These are phyloP conservation scores for Rhinichthys klamathensis DNA, from an alignment of 2,113 vertebrate genomes.

Conservation along the genomic window DNA sequence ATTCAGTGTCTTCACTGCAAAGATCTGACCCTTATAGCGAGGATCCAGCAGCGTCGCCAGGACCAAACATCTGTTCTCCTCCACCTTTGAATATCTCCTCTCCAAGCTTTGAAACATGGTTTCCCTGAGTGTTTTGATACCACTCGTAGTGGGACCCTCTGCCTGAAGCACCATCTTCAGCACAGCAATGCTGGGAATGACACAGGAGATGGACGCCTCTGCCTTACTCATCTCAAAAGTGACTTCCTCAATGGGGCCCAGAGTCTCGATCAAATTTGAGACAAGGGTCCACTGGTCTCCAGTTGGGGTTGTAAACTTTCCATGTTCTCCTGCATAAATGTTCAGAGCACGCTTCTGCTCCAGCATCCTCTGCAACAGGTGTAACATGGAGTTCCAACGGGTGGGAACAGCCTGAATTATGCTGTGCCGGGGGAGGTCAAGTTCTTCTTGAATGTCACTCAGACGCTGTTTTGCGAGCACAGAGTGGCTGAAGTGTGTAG, in stretches of 20 bases:
- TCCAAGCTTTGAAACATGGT: constrained; percentile 37
- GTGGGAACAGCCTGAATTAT: constrained; percentile 28
- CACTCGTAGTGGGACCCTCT: too few relatives aligned
- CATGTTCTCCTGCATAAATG: too few relatives aligned
- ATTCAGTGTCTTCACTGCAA: neutral
- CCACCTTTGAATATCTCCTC: neutral
- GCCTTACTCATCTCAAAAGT: constrained; percentile 29
- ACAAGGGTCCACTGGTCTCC: constrained; percentile 10
- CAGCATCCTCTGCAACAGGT: constrained; percentile 45
- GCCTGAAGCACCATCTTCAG: too few relatives aligned
- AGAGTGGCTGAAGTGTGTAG: constrained; percentile 37
- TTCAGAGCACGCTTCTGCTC: constrained; percentile 28
- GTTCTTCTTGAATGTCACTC: constrained; percentile 25
- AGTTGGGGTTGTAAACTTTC: too few relatives aligned
- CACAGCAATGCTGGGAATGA: too few relatives aligned
- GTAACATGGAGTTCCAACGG: constrained; percentile 25
- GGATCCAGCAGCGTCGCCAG: constrained; percentile 30
- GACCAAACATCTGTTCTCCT: constrained; percentile 22
- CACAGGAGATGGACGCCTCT: constrained; percentile 7
- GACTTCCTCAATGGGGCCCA: constrained; percentile 21
- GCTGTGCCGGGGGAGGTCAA: constrained; percentile 22
- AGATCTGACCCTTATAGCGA: neutral
- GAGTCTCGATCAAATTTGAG: constrained; percentile 26
- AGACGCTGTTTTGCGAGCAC: constrained; percentile 41
- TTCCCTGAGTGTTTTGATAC: neutral